Evolutionary conservation across 2,888 invertebrate genomes (phyloP).

Genomic region (Cantharis flavilabris): DNA sequence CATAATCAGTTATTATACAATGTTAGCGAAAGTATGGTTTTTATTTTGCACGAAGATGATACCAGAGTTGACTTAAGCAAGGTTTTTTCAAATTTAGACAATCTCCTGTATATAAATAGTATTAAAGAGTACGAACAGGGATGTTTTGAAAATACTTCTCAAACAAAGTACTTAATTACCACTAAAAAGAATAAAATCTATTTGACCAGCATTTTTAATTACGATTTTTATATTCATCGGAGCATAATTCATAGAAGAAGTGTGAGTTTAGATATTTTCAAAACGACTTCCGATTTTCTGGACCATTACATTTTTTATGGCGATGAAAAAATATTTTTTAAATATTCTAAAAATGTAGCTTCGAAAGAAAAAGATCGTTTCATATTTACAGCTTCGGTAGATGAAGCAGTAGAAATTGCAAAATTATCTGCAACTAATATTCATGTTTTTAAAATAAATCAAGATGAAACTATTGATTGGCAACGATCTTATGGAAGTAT

Average conservation of each 20-base stretch:
- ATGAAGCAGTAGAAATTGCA: background rate
- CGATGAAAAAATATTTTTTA: background rate
- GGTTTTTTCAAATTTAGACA: background rate
- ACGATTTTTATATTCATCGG: conserved; percentile 17
- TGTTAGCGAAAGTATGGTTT: background rate
- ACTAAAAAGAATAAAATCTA: background rate
- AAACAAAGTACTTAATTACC: conserved; percentile 12
- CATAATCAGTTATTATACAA: background rate
- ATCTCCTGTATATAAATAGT: background rate
- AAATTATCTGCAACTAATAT: background rate
- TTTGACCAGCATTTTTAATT: conserved; percentile 10
- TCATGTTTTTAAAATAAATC: conserved; percentile 15
- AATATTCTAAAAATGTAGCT: background rate
- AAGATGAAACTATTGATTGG: background rate
- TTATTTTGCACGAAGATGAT: conserved; percentile 3
- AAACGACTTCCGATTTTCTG: background rate
- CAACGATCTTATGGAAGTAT: conserved; percentile 9
- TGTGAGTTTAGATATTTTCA: conserved; percentile 3
- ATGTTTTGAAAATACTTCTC: conserved; percentile 8
- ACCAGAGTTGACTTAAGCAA: background rate
- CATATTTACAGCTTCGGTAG: background rate
- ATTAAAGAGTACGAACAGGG: conserved; percentile 1
- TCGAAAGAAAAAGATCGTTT: background rate
- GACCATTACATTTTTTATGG: conserved; percentile 9
- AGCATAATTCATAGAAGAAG: conserved; percentile 1